Percentiles rank a stretch among this genome's conserved stretches.
Conservation (phyloP, 35 echinoderm and acorn worm genomes). For the Lytechinus variegatus region DNA sequence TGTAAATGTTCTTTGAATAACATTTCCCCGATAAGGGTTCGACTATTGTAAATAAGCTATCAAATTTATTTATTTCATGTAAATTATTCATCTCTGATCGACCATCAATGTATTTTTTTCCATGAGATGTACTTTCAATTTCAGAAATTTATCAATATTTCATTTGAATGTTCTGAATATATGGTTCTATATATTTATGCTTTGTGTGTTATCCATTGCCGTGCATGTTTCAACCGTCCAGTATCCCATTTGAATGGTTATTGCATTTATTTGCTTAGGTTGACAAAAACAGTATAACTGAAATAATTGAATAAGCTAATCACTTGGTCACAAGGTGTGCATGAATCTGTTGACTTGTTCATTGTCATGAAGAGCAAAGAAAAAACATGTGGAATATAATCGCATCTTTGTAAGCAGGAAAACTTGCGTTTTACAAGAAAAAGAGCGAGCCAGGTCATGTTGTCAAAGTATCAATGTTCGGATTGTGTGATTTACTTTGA, state of each 20-base stretch:
- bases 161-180: background rate
- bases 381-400: no score
- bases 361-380: no score
- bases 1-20: background rate
- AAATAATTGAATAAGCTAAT: background rate
- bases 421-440: no score
- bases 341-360: background rate
- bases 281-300: background rate
- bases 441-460: no score
- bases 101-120: background rate
- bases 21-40: background rate
- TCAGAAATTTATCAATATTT: constrained; percentile 2
- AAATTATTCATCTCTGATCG: background rate
- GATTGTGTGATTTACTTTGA: no score
- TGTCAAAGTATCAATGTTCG: no score
- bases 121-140: background rate
- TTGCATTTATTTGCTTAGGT: background rate
- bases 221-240: constrained; percentile 1
- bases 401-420: no score
- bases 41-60: background rate
- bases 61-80: background rate
- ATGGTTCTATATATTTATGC: background rate
- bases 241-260: background rate
- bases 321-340: background rate
- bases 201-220: background rate